Evolutionary conservation across 1,140 invertebrate genomes (phyloP), one percentile per base, ranked within the genome.

Genomic region (Apolygus lucorum): DNA sequence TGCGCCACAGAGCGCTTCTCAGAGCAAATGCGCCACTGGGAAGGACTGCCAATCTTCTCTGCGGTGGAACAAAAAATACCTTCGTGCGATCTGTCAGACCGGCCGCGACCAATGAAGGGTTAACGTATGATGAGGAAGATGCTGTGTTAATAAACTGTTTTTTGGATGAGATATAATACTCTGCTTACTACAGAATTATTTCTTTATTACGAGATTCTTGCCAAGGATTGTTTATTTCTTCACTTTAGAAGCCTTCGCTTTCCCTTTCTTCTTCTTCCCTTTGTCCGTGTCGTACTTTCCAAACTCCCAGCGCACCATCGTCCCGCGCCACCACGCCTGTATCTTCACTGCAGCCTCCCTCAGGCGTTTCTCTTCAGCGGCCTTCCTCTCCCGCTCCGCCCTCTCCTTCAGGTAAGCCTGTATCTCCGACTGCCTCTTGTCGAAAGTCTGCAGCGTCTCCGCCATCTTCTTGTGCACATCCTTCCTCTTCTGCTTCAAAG

Each of bases 221-320:
- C n/a, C n/a, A n/a, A n/a, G n/a, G n/a, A n/a, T n/a, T n/a, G n/a
- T n/a, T n/a, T n/a, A n/a, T n/a, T n/a, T 59, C 22, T 59, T 59
- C 22, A 4, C 54, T 22, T 59, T 59, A 21, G 54, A 11, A 4
- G 34, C 34, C 34, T 66, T 66, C 28, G 26, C 64, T 24, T 66
- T 66, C n/a, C n/a, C 64, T 42, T 68, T 68, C 62, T 68, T 68
- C 26, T 68, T 68, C 26, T 68, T 68, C 67, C 52, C 52, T 29
- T 68, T 68, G 1, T 68, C 27, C 27, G 24, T 25, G 17, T n/a
- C 52, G 52, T 54, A 59, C 26, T 66, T 34, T 24, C 67, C 67
- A n/a, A 68, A 28, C 17, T 68, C 52, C 67, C 67, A 68, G 49
- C 67, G 49, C 0, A 68, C 67, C 67, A 68, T 68, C 26, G 52